These are phyloP conservation scores for Myiopsitta monachus DNA, from an alignment of 2,113 vertebrate genomes.

Conservation along the genomic window DNA sequence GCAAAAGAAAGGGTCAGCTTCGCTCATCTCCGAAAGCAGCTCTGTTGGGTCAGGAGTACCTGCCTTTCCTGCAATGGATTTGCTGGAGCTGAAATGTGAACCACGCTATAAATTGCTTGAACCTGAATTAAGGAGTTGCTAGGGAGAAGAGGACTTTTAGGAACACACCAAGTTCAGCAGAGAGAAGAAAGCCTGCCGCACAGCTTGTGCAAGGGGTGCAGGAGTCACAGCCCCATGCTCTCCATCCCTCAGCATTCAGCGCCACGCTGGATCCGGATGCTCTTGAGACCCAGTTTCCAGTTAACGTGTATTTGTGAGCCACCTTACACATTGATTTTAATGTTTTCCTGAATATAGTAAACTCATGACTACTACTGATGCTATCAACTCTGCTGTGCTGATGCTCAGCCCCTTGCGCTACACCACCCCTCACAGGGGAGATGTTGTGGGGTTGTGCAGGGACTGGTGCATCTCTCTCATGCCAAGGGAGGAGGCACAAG, in stretches of 20 bases:
- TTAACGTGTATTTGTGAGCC: neutral
- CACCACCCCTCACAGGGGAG: rapidly evolving
- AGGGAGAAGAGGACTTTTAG: neutral
- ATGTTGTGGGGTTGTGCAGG: rapidly evolving
- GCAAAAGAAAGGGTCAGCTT: neutral
- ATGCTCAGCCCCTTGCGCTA: rapidly evolving
- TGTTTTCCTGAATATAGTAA: neutral
- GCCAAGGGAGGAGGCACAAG: neutral
- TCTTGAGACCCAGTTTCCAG: neutral
- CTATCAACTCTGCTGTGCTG: rapidly evolving
- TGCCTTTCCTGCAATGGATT: rapidly evolving
- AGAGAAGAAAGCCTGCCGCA: neutral
- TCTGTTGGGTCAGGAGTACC: rapidly evolving
- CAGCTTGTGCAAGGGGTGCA: neutral
- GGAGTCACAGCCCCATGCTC: neutral
- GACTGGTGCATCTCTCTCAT: neutral
- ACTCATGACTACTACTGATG: rapidly evolving
- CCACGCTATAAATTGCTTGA: rapidly evolving
- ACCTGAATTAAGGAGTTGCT: neutral
- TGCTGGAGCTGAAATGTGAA: rapidly evolving
- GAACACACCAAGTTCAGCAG: neutral
- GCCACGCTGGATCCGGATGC: too few species aligned
- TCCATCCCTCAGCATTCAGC: rapidly evolving
- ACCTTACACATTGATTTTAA: neutral
- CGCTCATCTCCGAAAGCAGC: neutral